phyloP scores from a whole-genome alignment of 2,113 vertebrate species.

The Alligator sinensis region DNA sequence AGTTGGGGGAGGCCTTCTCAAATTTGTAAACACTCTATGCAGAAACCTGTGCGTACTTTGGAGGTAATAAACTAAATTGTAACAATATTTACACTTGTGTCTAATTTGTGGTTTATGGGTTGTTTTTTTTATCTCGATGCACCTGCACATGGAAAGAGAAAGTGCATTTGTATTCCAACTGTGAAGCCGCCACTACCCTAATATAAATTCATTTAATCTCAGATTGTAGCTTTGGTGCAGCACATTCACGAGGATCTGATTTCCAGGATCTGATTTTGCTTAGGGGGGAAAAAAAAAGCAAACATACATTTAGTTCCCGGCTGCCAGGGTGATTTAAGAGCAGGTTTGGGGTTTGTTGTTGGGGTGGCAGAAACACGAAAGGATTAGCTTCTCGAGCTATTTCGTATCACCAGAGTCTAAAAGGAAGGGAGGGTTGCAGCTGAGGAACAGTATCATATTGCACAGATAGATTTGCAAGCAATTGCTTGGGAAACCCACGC shows the following conservation, averaged over 20 bases:
- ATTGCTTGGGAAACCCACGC: not conserved
- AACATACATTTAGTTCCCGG: not conserved
- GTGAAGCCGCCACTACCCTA: not conserved
- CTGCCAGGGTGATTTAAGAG: conserved; percentile 57
- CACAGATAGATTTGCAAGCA: not conserved
- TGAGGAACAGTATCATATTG: not conserved
- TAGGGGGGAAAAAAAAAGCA: not conserved
- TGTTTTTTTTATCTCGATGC: not conserved
- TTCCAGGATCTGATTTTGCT: not conserved
- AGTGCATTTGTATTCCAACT: not conserved
- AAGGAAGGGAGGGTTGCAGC: not conserved
- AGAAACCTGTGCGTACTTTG: not conserved
- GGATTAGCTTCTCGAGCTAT: not conserved
- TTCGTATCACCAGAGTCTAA: rapidly evolving
- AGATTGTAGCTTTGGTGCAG: not conserved
- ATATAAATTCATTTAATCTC: not conserved
- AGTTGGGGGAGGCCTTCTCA: rapidly evolving
- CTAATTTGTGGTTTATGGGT: not conserved
- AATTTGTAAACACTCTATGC: not conserved
- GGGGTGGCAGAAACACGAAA: not conserved
- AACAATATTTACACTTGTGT: not conserved
- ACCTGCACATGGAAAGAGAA: not conserved
- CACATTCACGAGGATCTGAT: not conserved
- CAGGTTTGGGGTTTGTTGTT: conserved; percentile 5
- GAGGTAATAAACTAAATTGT: conserved; percentile 6